Evolutionary conservation across 2,113 vertebrate genomes (phyloP).

Genomic region (Polyodon spathula): DNA sequence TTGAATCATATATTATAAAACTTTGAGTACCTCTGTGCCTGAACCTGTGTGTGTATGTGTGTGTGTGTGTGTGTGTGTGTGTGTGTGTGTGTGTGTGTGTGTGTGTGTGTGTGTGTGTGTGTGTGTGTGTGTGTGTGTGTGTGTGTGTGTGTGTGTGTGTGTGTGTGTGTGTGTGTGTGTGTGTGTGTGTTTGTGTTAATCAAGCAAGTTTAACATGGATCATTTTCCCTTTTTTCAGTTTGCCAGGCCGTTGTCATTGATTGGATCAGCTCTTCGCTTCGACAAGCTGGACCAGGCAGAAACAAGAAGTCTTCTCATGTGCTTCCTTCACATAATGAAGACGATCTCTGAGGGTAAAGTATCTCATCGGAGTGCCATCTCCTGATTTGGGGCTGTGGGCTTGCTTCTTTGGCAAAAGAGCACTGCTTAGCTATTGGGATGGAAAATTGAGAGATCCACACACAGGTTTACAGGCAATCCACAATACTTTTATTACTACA

Average conservation of each 20-base stretch:
- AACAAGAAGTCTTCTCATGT: constrained; percentile 88
- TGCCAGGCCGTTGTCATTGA: constrained; percentile 84
- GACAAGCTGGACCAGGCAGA: constrained; percentile 97
- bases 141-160: constrained; percentile 1
- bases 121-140: constrained; percentile 2
- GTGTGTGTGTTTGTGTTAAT: neutral
- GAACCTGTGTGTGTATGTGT: neutral
- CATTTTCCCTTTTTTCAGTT: constrained; percentile 55
- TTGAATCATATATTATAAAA: too few species aligned
- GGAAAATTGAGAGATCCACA: too few species aligned
- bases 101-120: neutral
- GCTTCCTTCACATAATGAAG: constrained; percentile 98
- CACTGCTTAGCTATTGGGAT: too few species aligned
- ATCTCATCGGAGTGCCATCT: too few species aligned
- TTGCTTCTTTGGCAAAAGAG: too few species aligned
- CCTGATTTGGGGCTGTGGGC: neutral
- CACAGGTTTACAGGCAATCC: too few species aligned
- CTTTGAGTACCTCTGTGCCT: neutral
- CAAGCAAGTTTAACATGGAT: neutral
- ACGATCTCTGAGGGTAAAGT: constrained; percentile 85
- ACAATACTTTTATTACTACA: too few species aligned
- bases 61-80: constrained; percentile 1
- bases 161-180: neutral
- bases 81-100: neutral
- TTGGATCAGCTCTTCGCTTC: constrained; percentile 87